Evolutionary conservation across 2,888 invertebrate genomes (phyloP).

Genomic region (Drosophila kambysellisi): DNA sequence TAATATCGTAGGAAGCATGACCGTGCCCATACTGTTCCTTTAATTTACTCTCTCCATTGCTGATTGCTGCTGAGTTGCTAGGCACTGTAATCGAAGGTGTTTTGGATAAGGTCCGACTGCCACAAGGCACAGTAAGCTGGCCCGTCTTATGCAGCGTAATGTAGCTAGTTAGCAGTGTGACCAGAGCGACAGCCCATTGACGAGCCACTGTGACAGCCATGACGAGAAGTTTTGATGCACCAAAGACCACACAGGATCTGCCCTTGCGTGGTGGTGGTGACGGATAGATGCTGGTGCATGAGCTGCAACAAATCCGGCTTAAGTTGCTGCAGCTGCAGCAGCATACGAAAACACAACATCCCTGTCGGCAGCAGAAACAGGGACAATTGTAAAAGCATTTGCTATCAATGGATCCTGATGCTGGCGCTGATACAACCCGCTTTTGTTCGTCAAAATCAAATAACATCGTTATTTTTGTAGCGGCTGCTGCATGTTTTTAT

Average conservation of each 20-base stretch:
- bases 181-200: slow-evolving; percentile 45
- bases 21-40: slow-evolving; percentile 52
- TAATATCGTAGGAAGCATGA: slow-evolving; percentile 56
- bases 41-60: slow-evolving; percentile 25
- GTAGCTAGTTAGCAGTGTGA: slow-evolving; percentile 45
- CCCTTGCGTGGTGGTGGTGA: slow-evolving; percentile 19
- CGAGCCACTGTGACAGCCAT: slow-evolving; percentile 38
- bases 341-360: slow-evolving; percentile 62
- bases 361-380: slow-evolving; percentile 68
- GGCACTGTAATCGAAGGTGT: slow-evolving; percentile 9
- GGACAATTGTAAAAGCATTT: slow-evolving; percentile 66
- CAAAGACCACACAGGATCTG: background rate
- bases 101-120: slow-evolving; percentile 18
- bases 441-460: slow-evolving; percentile 42
- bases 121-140: slow-evolving; percentile 16
- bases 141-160: slow-evolving; percentile 23
- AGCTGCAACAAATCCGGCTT: slow-evolving; percentile 19
- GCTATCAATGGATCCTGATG: slow-evolving; percentile 8
- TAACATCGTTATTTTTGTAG: slow-evolving; percentile 39
- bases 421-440: background rate
- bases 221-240: slow-evolving; percentile 31
- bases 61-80: slow-evolving; percentile 4
- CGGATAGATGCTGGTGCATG: slow-evolving; percentile 17
- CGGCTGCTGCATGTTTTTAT: slow-evolving; percentile 7
- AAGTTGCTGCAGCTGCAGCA: slow-evolving; percentile 50